Conservation (phyloP, 2,113 vertebrate genomes). For the Ictalurus punctatus region DNA sequence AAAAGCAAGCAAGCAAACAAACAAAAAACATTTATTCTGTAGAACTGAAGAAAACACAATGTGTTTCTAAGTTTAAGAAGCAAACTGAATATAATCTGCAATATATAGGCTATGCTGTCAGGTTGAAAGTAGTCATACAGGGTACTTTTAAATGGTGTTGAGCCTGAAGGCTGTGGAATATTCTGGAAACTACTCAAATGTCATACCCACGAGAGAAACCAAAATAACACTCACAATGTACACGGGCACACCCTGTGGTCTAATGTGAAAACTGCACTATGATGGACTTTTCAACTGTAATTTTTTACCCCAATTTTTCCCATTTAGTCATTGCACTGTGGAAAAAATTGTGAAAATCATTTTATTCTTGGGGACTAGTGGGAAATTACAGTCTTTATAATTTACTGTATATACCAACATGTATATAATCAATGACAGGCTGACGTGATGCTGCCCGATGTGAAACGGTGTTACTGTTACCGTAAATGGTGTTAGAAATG, state of each 20-base stretch:
- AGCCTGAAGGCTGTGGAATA: conserved; percentile 8
- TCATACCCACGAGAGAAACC: neutral
- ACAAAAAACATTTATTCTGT: neutral
- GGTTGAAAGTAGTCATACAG: neutral
- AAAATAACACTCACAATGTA: conserved; percentile 15
- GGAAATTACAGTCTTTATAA: neutral
- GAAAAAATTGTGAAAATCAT: neutral
- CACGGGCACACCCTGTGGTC: conserved; percentile 9
- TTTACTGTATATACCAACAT: neutral
- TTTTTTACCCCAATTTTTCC: neutral
- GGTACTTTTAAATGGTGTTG: neutral
- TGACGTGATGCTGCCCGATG: neutral
- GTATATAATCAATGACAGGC: neutral
- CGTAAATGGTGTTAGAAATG: neutral
- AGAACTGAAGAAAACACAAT: neutral
- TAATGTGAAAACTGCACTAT: neutral
- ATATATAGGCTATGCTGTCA: neutral
- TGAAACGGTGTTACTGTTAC: neutral
- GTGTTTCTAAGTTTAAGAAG: neutral
- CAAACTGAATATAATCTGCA: neutral
- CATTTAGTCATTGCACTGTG: neutral
- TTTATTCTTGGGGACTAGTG: neutral
- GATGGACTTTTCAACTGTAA: neutral
- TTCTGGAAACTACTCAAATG: conserved; percentile 33
- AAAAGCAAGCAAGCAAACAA: neutral